These are phyloP conservation scores for Dryobotodes eremita DNA, from an alignment of 2,888 invertebrate species.

Conservation along the genomic window DNA sequence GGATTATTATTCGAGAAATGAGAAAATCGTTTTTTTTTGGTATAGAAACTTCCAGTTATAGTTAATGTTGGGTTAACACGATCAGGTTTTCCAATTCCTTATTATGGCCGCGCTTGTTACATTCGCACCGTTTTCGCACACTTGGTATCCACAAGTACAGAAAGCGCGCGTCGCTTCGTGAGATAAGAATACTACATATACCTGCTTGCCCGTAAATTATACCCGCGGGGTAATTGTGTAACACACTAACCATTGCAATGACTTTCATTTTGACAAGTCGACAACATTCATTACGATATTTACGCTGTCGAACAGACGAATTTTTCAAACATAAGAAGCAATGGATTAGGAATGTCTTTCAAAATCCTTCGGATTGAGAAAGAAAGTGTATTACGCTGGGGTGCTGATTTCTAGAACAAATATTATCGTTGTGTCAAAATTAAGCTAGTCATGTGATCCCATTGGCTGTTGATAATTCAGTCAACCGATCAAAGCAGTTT, in stretches of 20 bases:
- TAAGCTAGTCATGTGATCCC: neutral
- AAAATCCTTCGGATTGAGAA: neutral
- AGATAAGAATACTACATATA: too few relatives aligned
- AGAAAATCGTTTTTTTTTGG: neutral
- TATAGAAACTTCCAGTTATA: neutral
- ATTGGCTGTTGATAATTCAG: neutral
- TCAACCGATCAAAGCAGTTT: too few relatives aligned
- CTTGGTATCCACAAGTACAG: too few relatives aligned
- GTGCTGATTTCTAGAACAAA: neutral
- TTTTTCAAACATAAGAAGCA: neutral
- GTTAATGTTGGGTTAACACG: neutral
- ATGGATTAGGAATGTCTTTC: neutral
- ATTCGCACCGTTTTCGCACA: too few relatives aligned
- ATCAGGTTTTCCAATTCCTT: neutral
- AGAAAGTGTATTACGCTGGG: too few relatives aligned
- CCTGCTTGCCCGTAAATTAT: neutral
- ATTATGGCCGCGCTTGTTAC: neutral
- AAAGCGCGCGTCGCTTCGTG: too few relatives aligned
- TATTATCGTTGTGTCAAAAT: neutral
- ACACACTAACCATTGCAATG: neutral
- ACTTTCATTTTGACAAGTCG: neutral
- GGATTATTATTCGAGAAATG: neutral
- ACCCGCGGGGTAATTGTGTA: neutral
- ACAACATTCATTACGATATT: neutral
- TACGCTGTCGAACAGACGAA: neutral